These are phyloP conservation scores for Chloebia gouldiae DNA, from an alignment of 2,113 vertebrate genomes.

Conservation along the genomic window DNA sequence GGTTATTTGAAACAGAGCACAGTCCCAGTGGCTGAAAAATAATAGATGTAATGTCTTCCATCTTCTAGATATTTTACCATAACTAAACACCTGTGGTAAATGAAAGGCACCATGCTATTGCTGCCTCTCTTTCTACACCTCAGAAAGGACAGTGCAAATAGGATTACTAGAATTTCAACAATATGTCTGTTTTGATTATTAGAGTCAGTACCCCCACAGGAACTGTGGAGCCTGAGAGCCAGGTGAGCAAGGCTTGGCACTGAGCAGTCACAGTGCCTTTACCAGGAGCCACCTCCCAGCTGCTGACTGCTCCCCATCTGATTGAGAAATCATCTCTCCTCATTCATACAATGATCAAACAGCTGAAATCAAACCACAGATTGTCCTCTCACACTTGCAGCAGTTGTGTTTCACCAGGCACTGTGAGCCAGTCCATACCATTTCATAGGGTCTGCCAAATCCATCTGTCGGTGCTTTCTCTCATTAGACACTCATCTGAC, in stretches of 20 bases:
- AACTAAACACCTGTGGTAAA: not conserved
- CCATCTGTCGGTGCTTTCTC: not conserved
- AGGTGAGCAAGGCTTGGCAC: not conserved
- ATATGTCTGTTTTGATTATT: not conserved
- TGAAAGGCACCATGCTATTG: not conserved
- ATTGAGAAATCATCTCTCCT: not conserved
- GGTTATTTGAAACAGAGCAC: not conserved
- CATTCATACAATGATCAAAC: not conserved
- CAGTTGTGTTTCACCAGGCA: not conserved
- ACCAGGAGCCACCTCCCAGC: not conserved
- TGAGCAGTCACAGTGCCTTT: not conserved
- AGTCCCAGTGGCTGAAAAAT: not conserved
- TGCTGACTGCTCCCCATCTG: not conserved
- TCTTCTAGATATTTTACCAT: not conserved
- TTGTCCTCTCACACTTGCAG: not conserved
- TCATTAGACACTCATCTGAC: not conserved
- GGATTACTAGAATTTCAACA: rapidly evolving
- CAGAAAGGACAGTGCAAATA: not conserved
- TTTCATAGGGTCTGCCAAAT: not conserved
- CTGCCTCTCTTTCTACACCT: not conserved
- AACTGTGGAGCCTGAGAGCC: not conserved
- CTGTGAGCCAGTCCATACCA: not conserved
- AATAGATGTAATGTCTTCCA: not conserved
- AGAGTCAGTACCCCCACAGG: rapidly evolving
- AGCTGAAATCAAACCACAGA: not conserved